Evolutionary conservation across 1,140 invertebrate genomes (phyloP).

Genomic region (Cotesia typhae): DNA sequence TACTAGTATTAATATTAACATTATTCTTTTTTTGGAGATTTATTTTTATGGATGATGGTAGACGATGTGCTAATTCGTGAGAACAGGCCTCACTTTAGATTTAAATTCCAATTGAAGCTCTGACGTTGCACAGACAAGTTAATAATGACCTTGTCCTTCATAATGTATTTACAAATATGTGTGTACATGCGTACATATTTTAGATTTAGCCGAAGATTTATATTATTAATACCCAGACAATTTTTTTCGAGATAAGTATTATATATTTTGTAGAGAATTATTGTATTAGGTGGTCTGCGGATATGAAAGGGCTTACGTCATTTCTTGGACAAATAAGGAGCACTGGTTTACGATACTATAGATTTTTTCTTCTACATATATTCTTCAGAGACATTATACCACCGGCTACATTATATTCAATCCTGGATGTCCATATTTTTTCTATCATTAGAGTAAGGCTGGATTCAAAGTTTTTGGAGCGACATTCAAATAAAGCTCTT

Average conservation of each 20-base stretch:
- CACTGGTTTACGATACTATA: not conserved
- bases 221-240: not conserved
- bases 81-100: not conserved
- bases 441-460: no score
- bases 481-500: no score
- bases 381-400: no score
- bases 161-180: not conserved
- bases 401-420: no score
- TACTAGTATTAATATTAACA: not conserved
- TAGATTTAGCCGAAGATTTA: not conserved
- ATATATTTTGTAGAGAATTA: not conserved
- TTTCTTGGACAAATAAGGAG: not conserved
- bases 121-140: not conserved
- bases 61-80: no score
- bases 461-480: no score
- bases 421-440: no score
- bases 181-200: not conserved
- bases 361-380: no score
- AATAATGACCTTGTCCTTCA: conserved; percentile 12
- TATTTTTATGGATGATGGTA: no score
- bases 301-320: conserved; percentile 17
- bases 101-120: not conserved
- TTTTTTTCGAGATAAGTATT: not conserved
- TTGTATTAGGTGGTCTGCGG: conserved; percentile 3
- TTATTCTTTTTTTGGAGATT: not conserved